phyloP scores from a whole-genome alignment of 2,888 invertebrate genomes.

The Caenorhabditis virilis region DNA sequence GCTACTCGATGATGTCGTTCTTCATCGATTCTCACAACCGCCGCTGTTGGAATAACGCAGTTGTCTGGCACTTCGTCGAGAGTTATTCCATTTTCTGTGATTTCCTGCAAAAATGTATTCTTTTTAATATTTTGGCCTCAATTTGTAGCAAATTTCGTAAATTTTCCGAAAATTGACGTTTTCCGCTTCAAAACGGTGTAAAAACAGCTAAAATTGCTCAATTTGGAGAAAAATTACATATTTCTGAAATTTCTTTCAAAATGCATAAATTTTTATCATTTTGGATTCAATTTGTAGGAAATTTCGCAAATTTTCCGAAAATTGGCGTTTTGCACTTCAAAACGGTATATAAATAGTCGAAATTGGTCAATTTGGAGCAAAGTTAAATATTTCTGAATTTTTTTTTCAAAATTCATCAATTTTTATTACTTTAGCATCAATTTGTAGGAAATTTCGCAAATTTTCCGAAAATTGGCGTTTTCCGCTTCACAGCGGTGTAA shows the following conservation, averaged over 20 bases:
- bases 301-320: neutral
- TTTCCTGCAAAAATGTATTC: neutral
- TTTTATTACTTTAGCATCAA: neutral
- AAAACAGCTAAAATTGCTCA: no score
- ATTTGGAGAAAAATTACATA: no score
- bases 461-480: neutral
- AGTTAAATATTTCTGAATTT: no score
- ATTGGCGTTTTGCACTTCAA: neutral
- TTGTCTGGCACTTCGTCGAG: slow-evolving; percentile 19
- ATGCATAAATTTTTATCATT: no score
- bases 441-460: neutral
- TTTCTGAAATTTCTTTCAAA: no score
- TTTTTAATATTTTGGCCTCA: neutral
- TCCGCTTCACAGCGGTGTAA: neutral
- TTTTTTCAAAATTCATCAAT: no score
- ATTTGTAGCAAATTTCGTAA: neutral
- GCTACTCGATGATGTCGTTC: slow-evolving; percentile 78
- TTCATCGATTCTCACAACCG: slow-evolving; percentile 77
- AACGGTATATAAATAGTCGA: no score
- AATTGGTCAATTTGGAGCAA: no score
- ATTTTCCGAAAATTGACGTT: neutral
- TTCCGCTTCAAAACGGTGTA: neutral
- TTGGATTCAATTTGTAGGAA: neutral
- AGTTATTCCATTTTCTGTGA: neutral
- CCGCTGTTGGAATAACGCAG: slow-evolving; percentile 15